Evolutionary conservation across 2,888 invertebrate species (phyloP).

Genomic region (Micoletzkya japonica): DNA sequence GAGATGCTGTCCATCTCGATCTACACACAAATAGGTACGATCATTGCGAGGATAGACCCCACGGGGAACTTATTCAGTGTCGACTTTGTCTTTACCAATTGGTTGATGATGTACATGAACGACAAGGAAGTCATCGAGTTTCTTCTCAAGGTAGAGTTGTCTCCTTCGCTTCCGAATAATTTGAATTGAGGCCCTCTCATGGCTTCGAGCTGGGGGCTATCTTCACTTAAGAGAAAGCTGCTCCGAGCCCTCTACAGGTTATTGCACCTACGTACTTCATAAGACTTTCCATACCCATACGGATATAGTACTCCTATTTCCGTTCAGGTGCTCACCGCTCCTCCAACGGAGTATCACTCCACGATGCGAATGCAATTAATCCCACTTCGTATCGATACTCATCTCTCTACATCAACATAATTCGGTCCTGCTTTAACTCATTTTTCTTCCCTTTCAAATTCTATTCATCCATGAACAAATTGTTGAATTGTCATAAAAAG

Average conservation of each 20-base stretch:
- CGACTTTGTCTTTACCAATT: conserved; percentile 71
- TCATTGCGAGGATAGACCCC: not conserved
- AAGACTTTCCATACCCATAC: no score
- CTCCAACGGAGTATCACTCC: conserved; percentile 7
- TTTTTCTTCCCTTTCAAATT: not conserved
- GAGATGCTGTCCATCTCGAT: conserved; percentile 68
- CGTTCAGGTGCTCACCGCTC: conserved; percentile 7
- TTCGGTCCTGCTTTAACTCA: conserved; percentile 5
- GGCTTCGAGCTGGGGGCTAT: conserved; percentile 68
- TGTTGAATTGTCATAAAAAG: conserved; percentile 27
- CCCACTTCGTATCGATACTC: conserved; percentile 63
- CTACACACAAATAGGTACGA: conserved; percentile 63
- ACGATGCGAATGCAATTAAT: conserved; percentile 39
- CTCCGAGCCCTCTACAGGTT: conserved; percentile 68
- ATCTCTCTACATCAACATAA: conserved; percentile 57
- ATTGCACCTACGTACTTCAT: not conserved
- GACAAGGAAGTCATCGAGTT: conserved; percentile 65
- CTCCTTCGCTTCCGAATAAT: not conserved
- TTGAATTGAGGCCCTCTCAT: conserved; percentile 64
- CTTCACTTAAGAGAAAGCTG: conserved; percentile 70
- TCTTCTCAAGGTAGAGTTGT: conserved; percentile 1
- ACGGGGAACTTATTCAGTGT: conserved; percentile 61
- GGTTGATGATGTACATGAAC: conserved; percentile 71
- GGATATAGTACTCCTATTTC: not conserved
- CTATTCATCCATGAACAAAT: not conserved